Conservation (phyloP, 2,797 vertebrate genomes). For the Ambastaia sidthimunki region DNA sequence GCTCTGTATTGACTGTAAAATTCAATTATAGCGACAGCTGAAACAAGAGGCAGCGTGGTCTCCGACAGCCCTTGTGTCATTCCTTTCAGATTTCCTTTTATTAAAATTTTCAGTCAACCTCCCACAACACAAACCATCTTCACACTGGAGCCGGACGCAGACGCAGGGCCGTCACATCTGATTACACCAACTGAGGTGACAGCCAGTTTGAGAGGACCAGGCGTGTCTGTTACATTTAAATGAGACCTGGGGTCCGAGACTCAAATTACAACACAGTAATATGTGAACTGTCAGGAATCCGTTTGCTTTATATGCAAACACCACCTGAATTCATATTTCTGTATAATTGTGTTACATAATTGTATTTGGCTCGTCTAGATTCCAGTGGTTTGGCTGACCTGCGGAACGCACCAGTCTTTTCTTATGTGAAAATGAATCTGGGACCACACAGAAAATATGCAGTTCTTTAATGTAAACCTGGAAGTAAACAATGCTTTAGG, state of each 20-base stretch:
- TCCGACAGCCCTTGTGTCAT: background rate
- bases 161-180: conserved; percentile 9
- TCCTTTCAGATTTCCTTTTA: conserved; percentile 25
- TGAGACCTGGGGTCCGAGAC: conserved; percentile 9
- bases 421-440: background rate
- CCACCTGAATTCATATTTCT: conserved; percentile 3
- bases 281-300: background rate
- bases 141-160: background rate
- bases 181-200: conserved; percentile 29
- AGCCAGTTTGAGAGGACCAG: conserved; percentile 35
- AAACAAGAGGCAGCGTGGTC: conserved; percentile 8
- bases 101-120: conserved; percentile 27
- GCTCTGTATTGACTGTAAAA: conserved; percentile 14
- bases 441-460: background rate
- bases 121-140: background rate
- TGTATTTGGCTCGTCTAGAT: background rate
- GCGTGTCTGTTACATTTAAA: conserved; percentile 26
- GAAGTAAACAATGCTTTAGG: background rate
- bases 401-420: conserved; percentile 1
- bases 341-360: background rate
- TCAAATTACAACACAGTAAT: background rate
- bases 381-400: background rate
- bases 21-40: conserved; percentile 23
- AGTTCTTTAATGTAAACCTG: background rate
- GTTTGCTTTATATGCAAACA: conserved; percentile 19